Base-by-base conservation (phyloP, 2,888 invertebrate species). In the Lepidochrysops patricia region DNA sequence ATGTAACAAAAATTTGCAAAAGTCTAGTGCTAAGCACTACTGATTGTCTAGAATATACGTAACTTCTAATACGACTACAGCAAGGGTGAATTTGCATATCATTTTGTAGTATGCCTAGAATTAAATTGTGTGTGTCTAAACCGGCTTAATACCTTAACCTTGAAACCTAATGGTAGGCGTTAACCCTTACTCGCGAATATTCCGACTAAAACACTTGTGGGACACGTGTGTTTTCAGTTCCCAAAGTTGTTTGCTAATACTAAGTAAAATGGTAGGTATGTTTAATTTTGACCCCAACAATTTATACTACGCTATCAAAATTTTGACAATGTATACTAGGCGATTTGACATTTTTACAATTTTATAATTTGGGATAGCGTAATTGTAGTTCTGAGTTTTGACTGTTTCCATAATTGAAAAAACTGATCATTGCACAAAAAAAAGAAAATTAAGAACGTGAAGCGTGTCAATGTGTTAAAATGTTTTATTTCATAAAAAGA, bases 151-250 rank as follows among this genome's bases (percentile, higher is more conserved):
- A 52, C 27, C 52, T 27, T 27, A 52, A 52, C 52, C 52, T 52
- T 52, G 52, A 52, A 13, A 50, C 26, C 50, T 50, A 26, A 43
- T 43, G 43, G 50, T 50, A 50, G 25, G n/a, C 50, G 50, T 50
- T 50, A 50, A 50, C 50, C 50, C 50, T 50, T 50, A 50, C 50
- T 3, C 26, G 50, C 50, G 15, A 52, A 52, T 27, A 27, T 52
- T 52, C 15, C 15, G 13, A 52, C 15, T 9, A 27, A 52, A 52
- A 52, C 26, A 52, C n/a, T 27, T 26, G 52, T 27, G 26, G 29
- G 26, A 9, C 27, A 52, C 52, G 52, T 52, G 52, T 52, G 7
- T 52, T 25, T 27, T 26, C 13, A 29, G 52, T 27, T 27, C 23
- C 2, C 9, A 27, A 43, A 9, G 43, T 43, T 43, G 12, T 9